A percentile compares a stretch with the other conserved stretches of the same genome.
These are phyloP conservation scores for Himalopsyche japonica DNA, from an alignment of 2,888 invertebrate genomes.

Conservation along the genomic window DNA sequence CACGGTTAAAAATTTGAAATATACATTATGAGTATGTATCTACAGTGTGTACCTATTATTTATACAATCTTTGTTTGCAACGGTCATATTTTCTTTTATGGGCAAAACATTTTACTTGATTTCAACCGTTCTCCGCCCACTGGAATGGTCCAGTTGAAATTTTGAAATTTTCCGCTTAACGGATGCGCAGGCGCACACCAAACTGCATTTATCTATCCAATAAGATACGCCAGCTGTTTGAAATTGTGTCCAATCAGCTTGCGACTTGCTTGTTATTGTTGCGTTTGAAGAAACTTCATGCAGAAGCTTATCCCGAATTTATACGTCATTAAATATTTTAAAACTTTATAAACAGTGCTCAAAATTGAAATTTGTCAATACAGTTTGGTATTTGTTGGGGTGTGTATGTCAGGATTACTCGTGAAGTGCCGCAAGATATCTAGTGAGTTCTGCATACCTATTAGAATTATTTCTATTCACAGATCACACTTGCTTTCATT, in stretches of 20 bases:
- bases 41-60: no score
- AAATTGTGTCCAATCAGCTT: constrained; percentile 14
- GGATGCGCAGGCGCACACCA: constrained; percentile 9
- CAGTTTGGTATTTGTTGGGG: not conserved
- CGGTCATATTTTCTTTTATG: not conserved
- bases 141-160: not conserved
- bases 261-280: constrained; percentile 22
- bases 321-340: constrained; percentile 11
- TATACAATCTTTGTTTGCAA: not conserved
- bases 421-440: not conserved
- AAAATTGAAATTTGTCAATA: not conserved
- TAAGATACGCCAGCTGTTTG: not conserved
- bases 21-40: no score
- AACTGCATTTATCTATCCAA: not conserved
- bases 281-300: constrained; percentile 33
- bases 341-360: constrained; percentile 23
- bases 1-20: no score
- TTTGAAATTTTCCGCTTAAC: constrained; percentile 9
- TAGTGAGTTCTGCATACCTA: not conserved
- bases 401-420: not conserved
- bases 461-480: not conserved
- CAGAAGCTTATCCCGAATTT: constrained; percentile 16
- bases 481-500: not conserved
- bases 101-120: not conserved
- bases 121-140: not conserved